Base-by-base conservation (phyloP, 2,113 vertebrate species). In the Leucosticte australis region DNA sequence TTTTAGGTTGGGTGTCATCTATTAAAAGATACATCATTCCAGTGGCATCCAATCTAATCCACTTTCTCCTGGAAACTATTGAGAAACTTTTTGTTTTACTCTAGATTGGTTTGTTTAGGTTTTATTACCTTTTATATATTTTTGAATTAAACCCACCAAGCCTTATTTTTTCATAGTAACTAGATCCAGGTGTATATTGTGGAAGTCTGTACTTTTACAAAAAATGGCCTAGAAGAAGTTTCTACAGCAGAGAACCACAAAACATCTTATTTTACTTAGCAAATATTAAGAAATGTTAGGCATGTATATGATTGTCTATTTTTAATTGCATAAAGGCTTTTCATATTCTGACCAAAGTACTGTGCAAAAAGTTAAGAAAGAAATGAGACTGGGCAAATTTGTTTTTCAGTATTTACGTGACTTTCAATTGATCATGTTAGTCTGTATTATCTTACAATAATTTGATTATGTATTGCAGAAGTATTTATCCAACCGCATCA, bases 291-390 rank as follows among this genome's bases (percentile, higher is more conserved):
- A 73, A 90, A 42, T 2, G 0, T 31, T 31, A 57, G 4, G 10
- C 31, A 35, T 13, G 6, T 16, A 16, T 23, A 10, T 1, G 0
- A 41, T 3, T n/a, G 17, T 17, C 13, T 44, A 5, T 39, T 73
- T 80, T 39, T 62, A n/a, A 46, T 6, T 69, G 4, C 9, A 21
- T n/a, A 31, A 92, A 69, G 24, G 4, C 9, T 68, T 83, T 74
- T 55, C 18, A 18, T 59, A 63, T 39, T 7, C n/a, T 69, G 15
- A 52, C 5, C 3, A 49, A 16, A n/a, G 15, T 44, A 19, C 27
- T 21, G 3, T 59, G 37, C 13, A 78, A 68, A 42, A 86, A 31
- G 4, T 5, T 52, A 19, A 87, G 47, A 63, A 73, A 39, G 44
- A 82, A 47, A n/a, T 22, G 9, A 73, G 53, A 68, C 6, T 23